Evolutionary conservation across 2,113 vertebrate genomes (phyloP), one percentile per base, ranked within the genome.

Genomic region (Ahaetulla prasina): DNA sequence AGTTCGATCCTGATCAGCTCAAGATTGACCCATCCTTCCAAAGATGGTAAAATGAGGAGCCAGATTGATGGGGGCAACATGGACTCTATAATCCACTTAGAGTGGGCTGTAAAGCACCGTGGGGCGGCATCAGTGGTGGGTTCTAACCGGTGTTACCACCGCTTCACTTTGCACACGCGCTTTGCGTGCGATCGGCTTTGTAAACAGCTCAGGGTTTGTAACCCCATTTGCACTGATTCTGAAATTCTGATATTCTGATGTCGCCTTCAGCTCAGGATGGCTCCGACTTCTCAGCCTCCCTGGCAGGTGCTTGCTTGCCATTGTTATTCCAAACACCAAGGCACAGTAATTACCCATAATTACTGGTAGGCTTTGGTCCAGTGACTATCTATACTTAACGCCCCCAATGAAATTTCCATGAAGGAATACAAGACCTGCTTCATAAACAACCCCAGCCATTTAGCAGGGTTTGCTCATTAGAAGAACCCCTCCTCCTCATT

Each of bases 311-410:
- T 96, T 2, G 0, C 94, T 92, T 96, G 95, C 94, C 91, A 96
- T 96, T 94, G 88, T 95, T 94, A 95, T 96, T 96, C 96, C 95
- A 95, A 95, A 95, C 95, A 93, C 92, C 90, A 85, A 22, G 0
- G 94, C 94, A 93, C 80, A 93, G 96, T 96, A 96, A 97, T 96
- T 96, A 96, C 96, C 94, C 93, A 89, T 95, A 96, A 97, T 97
- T 96, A 96, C 95, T 95, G 91, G 94, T 95, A 95, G 91, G 96
- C 96, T 97, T 96, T 97, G 96, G 96, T 96, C 96, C 0, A 94
- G 95, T 95, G 96, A 95, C 95, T 97, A 25, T 94, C 96, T 96
- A 43, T 96, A 95, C 94, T 88, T 95, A 92, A 94, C 0, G 90
- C 92, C 95, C 50, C 94, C 95, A 93, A 95, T 94, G 96, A 95